Evolutionary conservation across 1,140 invertebrate genomes (phyloP), one percentile per base, ranked within the genome.

Genomic region (Coenobita brevimanus): DNA sequence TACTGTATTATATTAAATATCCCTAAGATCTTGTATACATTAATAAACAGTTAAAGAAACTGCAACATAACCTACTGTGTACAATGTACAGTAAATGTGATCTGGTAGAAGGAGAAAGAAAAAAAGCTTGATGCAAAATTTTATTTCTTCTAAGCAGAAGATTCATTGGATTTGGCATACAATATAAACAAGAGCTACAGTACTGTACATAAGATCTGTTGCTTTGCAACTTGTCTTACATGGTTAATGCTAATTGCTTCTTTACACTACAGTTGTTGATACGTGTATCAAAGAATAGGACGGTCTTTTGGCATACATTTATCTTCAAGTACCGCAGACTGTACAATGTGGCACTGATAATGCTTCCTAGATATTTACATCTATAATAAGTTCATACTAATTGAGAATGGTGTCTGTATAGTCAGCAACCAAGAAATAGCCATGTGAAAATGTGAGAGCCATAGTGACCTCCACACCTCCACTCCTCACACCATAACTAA

Each of bases 61-160:
- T n/a, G n/a, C n/a, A n/a, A n/a, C n/a, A n/a, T n/a, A n/a, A n/a
- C n/a, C n/a, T n/a, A n/a, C n/a, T n/a, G n/a, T n/a, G n/a, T n/a
- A n/a, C n/a, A n/a, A n/a, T n/a, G n/a, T n/a, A n/a, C n/a, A n/a
- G n/a, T n/a, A n/a, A n/a, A n/a, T n/a, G n/a, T n/a, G n/a, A n/a
- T n/a, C n/a, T n/a, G n/a, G n/a, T n/a, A n/a, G n/a, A n/a, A n/a
- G n/a, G n/a, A n/a, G n/a, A n/a, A n/a, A n/a, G n/a, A n/a, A n/a
- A n/a, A n/a, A n/a, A n/a, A n/a, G n/a, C n/a, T n/a, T n/a, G n/a
- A 82, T 71, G 50, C 67, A 67, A 27, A 54, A 67, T 88, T 88
- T 88, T 88, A 88, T 88, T 88, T 88, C 86, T 82, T 88, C 86
- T 57, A 60, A 50, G 69, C n/a, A 87, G 84, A 88, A 88, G 86